These are phyloP conservation scores for Trachops cirrhosus DNA, from an alignment of 2,797 vertebrate genomes.

Conservation along the genomic window DNA sequence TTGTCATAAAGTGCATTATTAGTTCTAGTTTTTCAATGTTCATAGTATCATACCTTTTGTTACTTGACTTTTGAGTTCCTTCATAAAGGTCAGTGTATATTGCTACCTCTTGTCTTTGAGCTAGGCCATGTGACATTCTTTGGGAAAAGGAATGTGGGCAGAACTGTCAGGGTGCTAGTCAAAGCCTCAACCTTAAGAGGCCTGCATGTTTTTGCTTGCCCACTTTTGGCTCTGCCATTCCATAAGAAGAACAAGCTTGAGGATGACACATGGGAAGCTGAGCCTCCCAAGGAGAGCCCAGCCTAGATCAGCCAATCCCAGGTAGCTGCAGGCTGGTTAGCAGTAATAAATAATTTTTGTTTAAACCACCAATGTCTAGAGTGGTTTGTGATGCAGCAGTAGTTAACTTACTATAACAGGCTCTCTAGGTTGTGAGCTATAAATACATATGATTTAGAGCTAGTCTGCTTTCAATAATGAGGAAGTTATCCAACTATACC, in stretches of 20 bases:
- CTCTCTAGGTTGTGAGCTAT: neutral
- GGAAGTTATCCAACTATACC: neutral
- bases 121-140: slow-evolving; percentile 7
- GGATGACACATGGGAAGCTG: neutral
- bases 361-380: neutral
- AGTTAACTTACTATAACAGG: neutral
- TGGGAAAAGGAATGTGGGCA: slow-evolving; percentile 3
- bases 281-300: neutral
- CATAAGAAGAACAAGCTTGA: neutral
- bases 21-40: neutral
- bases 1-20: neutral
- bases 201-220: slow-evolving; percentile 14
- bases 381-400: neutral
- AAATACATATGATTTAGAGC: neutral
- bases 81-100: neutral
- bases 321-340: neutral
- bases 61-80: neutral
- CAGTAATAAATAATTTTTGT: neutral
- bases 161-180: neutral
- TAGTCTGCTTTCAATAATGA: neutral
- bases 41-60: neutral
- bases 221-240: neutral
- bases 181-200: slow-evolving; percentile 1
- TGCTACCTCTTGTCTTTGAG: neutral
- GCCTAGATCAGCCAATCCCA: neutral